A percentile compares a stretch with the other conserved stretches of the same genome.
Evolutionary conservation across 2,888 invertebrate species (phyloP).

Genomic region (Synanthedon formicaeformis): DNA sequence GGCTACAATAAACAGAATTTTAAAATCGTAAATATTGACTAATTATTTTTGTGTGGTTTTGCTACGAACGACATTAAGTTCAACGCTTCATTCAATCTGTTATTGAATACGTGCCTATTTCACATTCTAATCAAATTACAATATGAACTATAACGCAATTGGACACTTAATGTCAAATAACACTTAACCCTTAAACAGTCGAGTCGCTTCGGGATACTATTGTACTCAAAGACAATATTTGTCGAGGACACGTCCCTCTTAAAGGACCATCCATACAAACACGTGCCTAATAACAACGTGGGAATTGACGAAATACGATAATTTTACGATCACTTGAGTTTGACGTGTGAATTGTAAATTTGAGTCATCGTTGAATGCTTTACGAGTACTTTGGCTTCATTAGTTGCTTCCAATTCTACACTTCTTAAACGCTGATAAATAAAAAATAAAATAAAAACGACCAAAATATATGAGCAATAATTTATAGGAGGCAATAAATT

Average conservation of each 20-base stretch:
- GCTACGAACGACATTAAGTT: too few relatives aligned
- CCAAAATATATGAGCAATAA: too few relatives aligned
- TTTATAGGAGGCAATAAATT: too few relatives aligned
- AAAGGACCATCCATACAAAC: slow-evolving; percentile 28
- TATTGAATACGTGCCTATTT: too few relatives aligned
- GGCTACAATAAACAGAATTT: too few relatives aligned
- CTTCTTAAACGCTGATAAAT: too few relatives aligned
- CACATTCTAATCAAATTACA: slow-evolving; percentile 7
- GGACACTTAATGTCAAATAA: slow-evolving; percentile 27
- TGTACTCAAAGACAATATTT: slow-evolving; percentile 68
- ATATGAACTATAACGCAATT: slow-evolving; percentile 6
- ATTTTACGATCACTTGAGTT: slow-evolving; percentile 36
- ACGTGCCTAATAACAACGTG: slow-evolving; percentile 50
- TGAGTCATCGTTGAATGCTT: background rate
- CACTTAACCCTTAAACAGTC: slow-evolving; percentile 49
- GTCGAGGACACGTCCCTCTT: slow-evolving; percentile 50
- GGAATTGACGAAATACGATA: slow-evolving; percentile 50
- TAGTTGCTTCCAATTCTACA: too few relatives aligned
- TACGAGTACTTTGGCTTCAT: too few relatives aligned
- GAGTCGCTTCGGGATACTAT: slow-evolving; percentile 31
- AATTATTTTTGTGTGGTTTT: too few relatives aligned
- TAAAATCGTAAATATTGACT: too few relatives aligned
- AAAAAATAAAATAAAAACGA: too few relatives aligned
- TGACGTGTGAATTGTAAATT: slow-evolving; percentile 33
- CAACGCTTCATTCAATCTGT: too few relatives aligned